Base-by-base conservation (phyloP, 2,888 invertebrate genomes). In the Nomada hirtipes region DNA sequence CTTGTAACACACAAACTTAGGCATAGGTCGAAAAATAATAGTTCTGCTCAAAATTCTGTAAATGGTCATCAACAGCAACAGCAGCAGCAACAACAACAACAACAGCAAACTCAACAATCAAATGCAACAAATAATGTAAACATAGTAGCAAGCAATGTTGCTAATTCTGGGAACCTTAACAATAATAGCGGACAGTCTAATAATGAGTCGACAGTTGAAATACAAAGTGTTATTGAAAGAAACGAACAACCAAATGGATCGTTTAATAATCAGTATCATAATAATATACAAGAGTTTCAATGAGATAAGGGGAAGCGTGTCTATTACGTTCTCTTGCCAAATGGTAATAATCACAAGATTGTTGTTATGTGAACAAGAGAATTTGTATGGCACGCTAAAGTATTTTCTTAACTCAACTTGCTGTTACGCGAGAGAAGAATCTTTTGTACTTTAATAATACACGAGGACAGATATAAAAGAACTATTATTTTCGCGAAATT, bases 1-100 rank as follows among this genome's bases (percentile, higher is more conserved):
- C 95, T 96, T 82, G 95, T 95, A 82, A 95, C 95, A 26, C 96
- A 96, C 64, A 96, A 96, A 84, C 88, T 95, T 65, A 93, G 94
- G 85, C 95, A 96, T 90, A 94, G 95, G 75, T 95, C 95, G 82
- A 94, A 94, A 73, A 91, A 89, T 23, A 90, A 86, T 65, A 85
- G 75, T 52, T 77, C 86, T 65, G 60, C 82, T 2, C 88, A 90
- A 26, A 91, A 88, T 61, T 75, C 81, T 52, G 85, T 86, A 73
- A 89, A 88, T 18, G 70, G 82, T 50, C 81, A 74, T 70, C 86
- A 87, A 61, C 85, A 83, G 67, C 79, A 83, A 64, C 82, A 83
- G 63, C 76, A 67, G 68, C 84, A 86, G 61, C 26, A 26, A 55
- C 80, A 82, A 61, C 76, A 68, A 59, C 85, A 87, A 55, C 84